Percentiles rank a stretch among this genome's conserved stretches.
Conservation (phyloP, 2,797 vertebrate genomes). For the Acestrorhynchus altus region DNA sequence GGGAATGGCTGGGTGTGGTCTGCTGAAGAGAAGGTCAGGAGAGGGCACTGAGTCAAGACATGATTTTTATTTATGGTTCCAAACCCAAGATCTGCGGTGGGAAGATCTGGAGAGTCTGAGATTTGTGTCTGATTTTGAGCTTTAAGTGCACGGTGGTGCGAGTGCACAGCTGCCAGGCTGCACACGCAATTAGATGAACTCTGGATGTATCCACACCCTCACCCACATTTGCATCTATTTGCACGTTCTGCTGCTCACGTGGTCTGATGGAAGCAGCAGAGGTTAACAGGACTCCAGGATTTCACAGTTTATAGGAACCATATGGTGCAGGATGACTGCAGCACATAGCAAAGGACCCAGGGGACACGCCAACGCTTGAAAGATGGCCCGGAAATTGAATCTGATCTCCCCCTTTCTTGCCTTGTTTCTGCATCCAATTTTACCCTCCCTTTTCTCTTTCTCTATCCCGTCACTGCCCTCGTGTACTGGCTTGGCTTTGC, state of each 20-base stretch:
- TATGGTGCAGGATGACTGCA: conserved; percentile 61
- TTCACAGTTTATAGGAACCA: conserved; percentile 64
- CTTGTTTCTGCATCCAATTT: neutral
- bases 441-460: neutral
- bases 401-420: conserved; percentile 35
- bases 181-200: neutral
- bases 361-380: conserved; percentile 51
- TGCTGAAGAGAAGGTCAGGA: conserved; percentile 31
- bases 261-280: conserved; percentile 44
- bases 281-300: conserved; percentile 53
- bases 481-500: neutral
- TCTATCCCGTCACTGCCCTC: neutral
- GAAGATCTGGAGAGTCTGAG: neutral
- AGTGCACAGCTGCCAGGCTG: neutral
- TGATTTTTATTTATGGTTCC: conserved; percentile 1
- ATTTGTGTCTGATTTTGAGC: neutral
- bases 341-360: conserved; percentile 54
- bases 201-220: conserved; percentile 23
- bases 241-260: conserved; percentile 29
- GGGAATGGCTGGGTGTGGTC: conserved; percentile 71
- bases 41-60: neutral
- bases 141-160: neutral
- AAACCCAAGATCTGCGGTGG: neutral
- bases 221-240: conserved; percentile 50
- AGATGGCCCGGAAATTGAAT: conserved; percentile 59